Percentiles rank a stretch among this genome's conserved stretches.
Conservation (phyloP, 92 coral and sea anemone species). For the Diadumene lineata region DNA sequence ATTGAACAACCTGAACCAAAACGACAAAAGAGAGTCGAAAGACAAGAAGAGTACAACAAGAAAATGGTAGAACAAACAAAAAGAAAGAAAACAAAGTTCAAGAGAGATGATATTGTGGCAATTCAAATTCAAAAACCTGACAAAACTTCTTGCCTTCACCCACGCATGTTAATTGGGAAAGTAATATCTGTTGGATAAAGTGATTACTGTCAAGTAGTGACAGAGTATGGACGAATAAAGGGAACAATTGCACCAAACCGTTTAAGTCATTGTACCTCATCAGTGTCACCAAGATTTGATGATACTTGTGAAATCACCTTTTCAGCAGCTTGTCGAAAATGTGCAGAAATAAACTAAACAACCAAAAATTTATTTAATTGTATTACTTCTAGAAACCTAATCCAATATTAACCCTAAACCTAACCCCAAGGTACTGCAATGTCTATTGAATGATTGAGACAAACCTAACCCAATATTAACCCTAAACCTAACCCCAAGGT, state of each 20-base stretch:
- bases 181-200: slow-evolving; percentile 10
- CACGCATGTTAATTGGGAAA: slow-evolving; percentile 41
- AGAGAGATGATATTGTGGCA: slow-evolving; percentile 32
- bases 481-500: no score
- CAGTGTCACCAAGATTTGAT: neutral
- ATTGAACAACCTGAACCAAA: neutral
- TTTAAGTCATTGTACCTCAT: neutral
- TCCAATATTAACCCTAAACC: no score
- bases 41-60: slow-evolving; percentile 37
- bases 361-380: no score
- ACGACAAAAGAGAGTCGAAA: slow-evolving; percentile 29
- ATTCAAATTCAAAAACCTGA: slow-evolving; percentile 39
- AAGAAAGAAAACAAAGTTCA: slow-evolving; percentile 5
- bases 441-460: no score
- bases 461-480: no score
- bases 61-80: slow-evolving; percentile 41
- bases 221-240: slow-evolving; percentile 36
- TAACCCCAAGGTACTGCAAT: no score
- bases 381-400: no score
- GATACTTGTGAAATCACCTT: neutral
- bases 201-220: slow-evolving; percentile 37
- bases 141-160: slow-evolving; percentile 44
- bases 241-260: neutral
- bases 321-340: no score
- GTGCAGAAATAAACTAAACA: no score